Conservation (phyloP, 2,888 invertebrate species). For the Pocota personata region DNA sequence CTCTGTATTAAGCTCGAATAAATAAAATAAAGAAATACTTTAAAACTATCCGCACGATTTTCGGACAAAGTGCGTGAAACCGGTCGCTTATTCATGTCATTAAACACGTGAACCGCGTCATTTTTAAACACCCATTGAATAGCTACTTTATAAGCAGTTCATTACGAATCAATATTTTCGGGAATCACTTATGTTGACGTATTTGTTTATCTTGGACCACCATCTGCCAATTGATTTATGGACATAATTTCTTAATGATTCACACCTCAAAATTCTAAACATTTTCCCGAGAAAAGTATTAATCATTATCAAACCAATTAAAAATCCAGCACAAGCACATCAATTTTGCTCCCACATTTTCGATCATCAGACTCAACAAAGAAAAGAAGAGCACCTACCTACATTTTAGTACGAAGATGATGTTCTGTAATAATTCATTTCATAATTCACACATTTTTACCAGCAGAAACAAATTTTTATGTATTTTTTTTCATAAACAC, state of each 20-base stretch:
- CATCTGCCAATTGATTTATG: slow-evolving; percentile 17
- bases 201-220: neutral
- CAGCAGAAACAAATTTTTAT: slow-evolving; percentile 17
- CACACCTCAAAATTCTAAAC: slow-evolving; percentile 9
- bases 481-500: slow-evolving; percentile 49
- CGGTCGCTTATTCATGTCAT: neutral
- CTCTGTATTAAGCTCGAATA: no score
- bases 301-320: slow-evolving; percentile 19
- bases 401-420: slow-evolving; percentile 9
- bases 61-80: no score
- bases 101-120: neutral
- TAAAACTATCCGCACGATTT: neutral
- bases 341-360: slow-evolving; percentile 15
- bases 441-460: slow-evolving; percentile 53
- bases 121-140: neutral
- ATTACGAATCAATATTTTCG: neutral
- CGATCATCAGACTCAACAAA: neutral
- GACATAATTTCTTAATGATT: slow-evolving; percentile 4
- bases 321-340: slow-evolving; percentile 11
- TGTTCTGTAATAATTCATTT: slow-evolving; percentile 51
- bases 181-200: neutral
- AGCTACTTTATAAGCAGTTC: neutral
- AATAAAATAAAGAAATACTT: no score
- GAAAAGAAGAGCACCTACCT: no score
- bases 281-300: slow-evolving; percentile 7